Base-by-base conservation (phyloP, 2,113 vertebrate genomes). In the Nibea coibor region DNA sequence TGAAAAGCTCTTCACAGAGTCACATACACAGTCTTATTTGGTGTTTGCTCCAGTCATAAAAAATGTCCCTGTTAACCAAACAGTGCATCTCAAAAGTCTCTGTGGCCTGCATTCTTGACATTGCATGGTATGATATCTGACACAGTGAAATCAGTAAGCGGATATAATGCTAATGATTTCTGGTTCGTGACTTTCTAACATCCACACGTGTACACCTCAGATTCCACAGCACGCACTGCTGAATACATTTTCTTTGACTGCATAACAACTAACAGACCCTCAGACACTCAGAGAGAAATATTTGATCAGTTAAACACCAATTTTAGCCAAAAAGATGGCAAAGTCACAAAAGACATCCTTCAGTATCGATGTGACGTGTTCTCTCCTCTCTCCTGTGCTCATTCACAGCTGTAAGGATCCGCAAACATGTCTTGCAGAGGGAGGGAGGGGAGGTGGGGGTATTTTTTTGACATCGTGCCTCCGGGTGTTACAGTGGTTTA, bases 401-500 rank as follows among this genome's bases (percentile, higher is more conserved):
- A 80, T 65, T 61, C 11, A 39, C 15, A 57, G 45, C 65, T 65
- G 19, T 26, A 69, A 42, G 16, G 75, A 72, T 68, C 43, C 39
- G 10, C 24, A 81, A 82, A 72, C 51, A 64, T 63, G 54, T 67
- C 56, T 61, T 8, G 0, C 14, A 17, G 78, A 20, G 63, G 16
- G 35, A 57, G 39, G 43, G 43, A n/a, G 59, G 31, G 17, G 57
- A 20, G 35, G 59, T 51, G 50, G 24, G 35, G 22, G 53, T 5
- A 53, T 26, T 43, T 48, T 61, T 64, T 64, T 88, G 63, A 89
- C 76, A 90, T 89, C 65, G 79, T 75, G 83, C 88, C 88, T 90
- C 78, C 15, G 88, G 84, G 84, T 88, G 76, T 81, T 90, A 86
- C 84, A 90, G 88, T 86, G 88, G 92, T 91, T 94, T 84, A 87